Percentiles rank a stretch among this genome's conserved stretches.
These are phyloP conservation scores for Delphinus delphis DNA, from an alignment of 2,113 vertebrate genomes.

Conservation along the genomic window DNA sequence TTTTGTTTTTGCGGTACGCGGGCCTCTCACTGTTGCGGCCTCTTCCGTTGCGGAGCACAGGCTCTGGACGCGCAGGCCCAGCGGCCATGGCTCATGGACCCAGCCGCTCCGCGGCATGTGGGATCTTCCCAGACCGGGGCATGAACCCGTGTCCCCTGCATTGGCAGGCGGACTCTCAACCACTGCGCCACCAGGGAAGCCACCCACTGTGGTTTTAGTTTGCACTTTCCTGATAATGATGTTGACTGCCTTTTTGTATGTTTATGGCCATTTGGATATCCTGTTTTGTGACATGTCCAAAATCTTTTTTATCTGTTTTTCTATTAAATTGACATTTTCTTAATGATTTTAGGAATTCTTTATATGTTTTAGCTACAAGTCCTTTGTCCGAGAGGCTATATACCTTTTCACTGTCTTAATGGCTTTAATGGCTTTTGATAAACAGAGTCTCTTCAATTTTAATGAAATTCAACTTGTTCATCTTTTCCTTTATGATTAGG, in stretches of 20 bases:
- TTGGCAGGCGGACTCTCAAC: too few relatives aligned
- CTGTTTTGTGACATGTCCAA: not conserved
- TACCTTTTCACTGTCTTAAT: not conserved
- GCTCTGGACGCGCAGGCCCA: too few relatives aligned
- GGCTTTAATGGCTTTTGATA: not conserved
- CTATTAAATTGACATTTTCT: not conserved
- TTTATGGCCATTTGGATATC: not conserved
- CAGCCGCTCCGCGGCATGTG: too few relatives aligned
- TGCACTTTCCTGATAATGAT: not conserved
- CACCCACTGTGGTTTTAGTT: not conserved
- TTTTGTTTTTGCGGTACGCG: too few relatives aligned
- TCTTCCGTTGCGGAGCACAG: too few relatives aligned
- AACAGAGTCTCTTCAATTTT: not conserved
- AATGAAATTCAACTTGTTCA: not conserved
- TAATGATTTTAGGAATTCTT: conserved; percentile 14
- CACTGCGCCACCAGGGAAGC: too few relatives aligned
- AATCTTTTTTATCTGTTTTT: not conserved
- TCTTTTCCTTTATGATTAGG: not conserved
- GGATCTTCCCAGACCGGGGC: too few relatives aligned
- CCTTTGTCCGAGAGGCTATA: not conserved
- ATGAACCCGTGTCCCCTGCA: too few relatives aligned
- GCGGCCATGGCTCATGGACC: too few relatives aligned
- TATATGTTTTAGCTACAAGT: not conserved
- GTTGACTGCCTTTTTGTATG: not conserved
- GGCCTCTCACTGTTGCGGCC: too few relatives aligned